Conservation (phyloP, 1,140 invertebrate genomes). For the Wasmannia auropunctata region DNA sequence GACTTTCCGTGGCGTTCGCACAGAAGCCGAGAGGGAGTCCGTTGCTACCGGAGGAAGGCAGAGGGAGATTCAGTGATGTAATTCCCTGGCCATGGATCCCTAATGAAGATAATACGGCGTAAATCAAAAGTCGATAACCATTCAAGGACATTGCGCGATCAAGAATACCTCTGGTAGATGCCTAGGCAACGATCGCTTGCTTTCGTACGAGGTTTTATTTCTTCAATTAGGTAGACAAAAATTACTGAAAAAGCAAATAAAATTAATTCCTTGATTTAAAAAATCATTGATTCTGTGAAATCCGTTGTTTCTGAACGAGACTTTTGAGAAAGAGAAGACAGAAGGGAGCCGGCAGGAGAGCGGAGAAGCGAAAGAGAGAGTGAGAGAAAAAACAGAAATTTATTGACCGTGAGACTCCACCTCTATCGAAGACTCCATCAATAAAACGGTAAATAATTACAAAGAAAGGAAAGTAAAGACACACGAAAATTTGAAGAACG, state of each 20-base stretch:
- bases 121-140: slow-evolving; percentile 3
- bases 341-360: background rate
- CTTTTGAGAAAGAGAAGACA: background rate
- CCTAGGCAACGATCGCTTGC: background rate
- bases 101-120: slow-evolving; percentile 9
- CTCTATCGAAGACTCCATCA: background rate
- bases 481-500: background rate
- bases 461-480: background rate
- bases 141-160: background rate
- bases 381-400: background rate
- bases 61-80: slow-evolving; percentile 50
- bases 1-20: slow-evolving; percentile 78
- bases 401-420: background rate
- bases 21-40: slow-evolving; percentile 70
- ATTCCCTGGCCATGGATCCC: slow-evolving; percentile 28
- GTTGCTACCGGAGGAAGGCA: slow-evolving; percentile 55
- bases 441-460: background rate
- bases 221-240: background rate
- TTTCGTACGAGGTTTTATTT: background rate
- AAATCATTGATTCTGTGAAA: background rate
- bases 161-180: background rate
- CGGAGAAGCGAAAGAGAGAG: slow-evolving; percentile 9
- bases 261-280: background rate
- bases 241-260: background rate
- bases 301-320: background rate